Percentiles rank a stretch among this genome's conserved stretches.
Conservation (phyloP, 92 coral and sea anemone genomes). For the Paramuricea clavata region DNA sequence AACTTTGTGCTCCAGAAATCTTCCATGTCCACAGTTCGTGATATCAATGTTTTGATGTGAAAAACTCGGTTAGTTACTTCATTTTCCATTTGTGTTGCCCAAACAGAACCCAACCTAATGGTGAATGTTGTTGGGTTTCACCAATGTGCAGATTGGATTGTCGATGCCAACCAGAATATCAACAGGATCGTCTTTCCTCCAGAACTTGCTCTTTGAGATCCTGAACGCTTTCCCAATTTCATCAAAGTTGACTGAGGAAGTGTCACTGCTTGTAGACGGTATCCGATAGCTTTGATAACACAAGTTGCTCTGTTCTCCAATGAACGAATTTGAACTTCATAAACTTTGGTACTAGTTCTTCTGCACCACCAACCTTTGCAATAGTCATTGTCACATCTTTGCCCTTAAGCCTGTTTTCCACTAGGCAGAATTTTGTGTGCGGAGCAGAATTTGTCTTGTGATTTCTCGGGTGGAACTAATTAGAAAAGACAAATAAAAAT, state of each 20-base stretch:
- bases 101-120: constrained; percentile 52
- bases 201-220: background rate
- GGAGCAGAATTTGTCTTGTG: no score
- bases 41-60: constrained; percentile 38
- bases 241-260: constrained; percentile 15
- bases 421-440: no score
- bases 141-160: constrained; percentile 34
- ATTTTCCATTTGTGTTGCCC: background rate
- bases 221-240: background rate
- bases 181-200: constrained; percentile 10
- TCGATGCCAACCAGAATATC: constrained; percentile 29
- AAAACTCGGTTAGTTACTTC: constrained; percentile 7
- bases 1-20: constrained; percentile 68
- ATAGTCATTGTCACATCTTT: background rate
- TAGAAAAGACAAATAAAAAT: no score
- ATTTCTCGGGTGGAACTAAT: no score
- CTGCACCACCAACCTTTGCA: constrained; percentile 29
- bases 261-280: constrained; percentile 57
- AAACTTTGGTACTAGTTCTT: constrained; percentile 17
- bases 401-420: constrained; percentile 6
- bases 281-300: constrained; percentile 64
- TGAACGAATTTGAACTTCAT: constrained; percentile 28
- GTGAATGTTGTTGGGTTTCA: constrained; percentile 43
- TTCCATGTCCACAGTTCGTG: constrained; percentile 48
- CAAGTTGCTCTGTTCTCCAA: background rate